Base-by-base conservation (phyloP, 2,888 invertebrate genomes). In the Tetanocera ferruginea region DNA sequence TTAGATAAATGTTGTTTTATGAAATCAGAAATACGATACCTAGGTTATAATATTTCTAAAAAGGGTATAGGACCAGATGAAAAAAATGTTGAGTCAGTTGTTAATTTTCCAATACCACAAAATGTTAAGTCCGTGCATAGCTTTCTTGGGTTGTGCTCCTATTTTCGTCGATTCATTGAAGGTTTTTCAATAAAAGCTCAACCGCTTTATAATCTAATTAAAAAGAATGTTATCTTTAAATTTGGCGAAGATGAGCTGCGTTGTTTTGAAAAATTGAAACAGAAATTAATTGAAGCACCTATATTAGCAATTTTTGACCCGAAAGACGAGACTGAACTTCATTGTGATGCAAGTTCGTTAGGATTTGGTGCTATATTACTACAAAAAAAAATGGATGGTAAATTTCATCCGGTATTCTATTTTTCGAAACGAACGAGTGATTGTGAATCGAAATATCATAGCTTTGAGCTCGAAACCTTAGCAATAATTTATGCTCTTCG, bases 361-460 rank as follows among this genome's bases (percentile, higher is more conserved):
- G 55, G 55, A 55, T 55, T 55, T 55, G 55, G 55, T n/a, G n/a
- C 14, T 19, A 55, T 55, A n/a, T 55, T 55, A n/a, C 17, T 55
- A 55, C n/a, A 55, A 55, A 55, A 55, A 17, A 55, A 51, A n/a
- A 5, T 8, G 17, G 51, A 51, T n/a, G 51, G 51, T 3, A 51
- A 51, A 51, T 14, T 51, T 51, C n/a, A 70, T 34, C 86, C 86
- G 0, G 77, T 88, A 0, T 86, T 85, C 64, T 87, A 85, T 77
- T 87, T 85, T 82, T 86, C 85, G 9, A 85, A 85, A 76, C 80
- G 83, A 52, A 84, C 86, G 0, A 85, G 83, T 2, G 83, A 82
- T 0, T 34, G 66, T 0, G 86, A 87, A 78, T 78, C 83, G 0
- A 84, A 81, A 51, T 86, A 85, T 52, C 85, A 87, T 74, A 86